Evolutionary conservation across 1,140 invertebrate species (phyloP).

Genomic region (Drosophila rhopaloa): DNA sequence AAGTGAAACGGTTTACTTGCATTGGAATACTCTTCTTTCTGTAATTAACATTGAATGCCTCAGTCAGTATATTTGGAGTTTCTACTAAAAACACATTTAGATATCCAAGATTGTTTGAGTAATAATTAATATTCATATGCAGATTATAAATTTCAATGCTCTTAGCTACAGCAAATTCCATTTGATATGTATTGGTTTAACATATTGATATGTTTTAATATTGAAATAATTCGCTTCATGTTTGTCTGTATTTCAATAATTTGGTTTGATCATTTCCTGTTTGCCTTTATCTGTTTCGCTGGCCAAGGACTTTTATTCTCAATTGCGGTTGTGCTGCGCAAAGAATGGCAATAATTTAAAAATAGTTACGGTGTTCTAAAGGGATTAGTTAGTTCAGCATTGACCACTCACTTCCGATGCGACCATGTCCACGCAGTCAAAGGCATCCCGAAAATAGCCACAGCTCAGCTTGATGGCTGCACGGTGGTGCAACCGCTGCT

Average conservation of each 20-base stretch:
- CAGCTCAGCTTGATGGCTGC: constrained; percentile 93
- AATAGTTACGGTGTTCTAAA: neutral
- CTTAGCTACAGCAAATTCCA: constrained; percentile 44
- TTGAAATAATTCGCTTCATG: constrained; percentile 23
- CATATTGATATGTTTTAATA: constrained; percentile 50
- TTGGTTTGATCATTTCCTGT: constrained; percentile 16
- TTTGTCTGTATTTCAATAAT: constrained; percentile 20
- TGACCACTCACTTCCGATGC: constrained; percentile 35
- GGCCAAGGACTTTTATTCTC: neutral
- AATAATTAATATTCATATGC: constrained; percentile 33
- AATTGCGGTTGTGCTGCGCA: constrained; percentile 49
- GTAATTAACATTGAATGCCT: constrained; percentile 77
- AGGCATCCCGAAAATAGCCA: constrained; percentile 95
- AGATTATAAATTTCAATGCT: constrained; percentile 26
- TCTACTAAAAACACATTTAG: constrained; percentile 61
- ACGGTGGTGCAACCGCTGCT: constrained; percentile 91
- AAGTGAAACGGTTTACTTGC: constrained; percentile 38
- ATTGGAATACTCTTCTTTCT: constrained; percentile 42
- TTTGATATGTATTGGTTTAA: constrained; percentile 63
- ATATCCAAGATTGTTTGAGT: constrained; percentile 43
- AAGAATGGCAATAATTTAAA: neutral
- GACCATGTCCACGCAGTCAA: constrained; percentile 91
- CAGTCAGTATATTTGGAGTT: constrained; percentile 69
- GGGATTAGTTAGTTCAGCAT: neutral
- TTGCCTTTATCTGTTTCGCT: neutral